phyloP scores from a whole-genome alignment of 2,113 vertebrate species.

The Pangasianodon gigas region DNA sequence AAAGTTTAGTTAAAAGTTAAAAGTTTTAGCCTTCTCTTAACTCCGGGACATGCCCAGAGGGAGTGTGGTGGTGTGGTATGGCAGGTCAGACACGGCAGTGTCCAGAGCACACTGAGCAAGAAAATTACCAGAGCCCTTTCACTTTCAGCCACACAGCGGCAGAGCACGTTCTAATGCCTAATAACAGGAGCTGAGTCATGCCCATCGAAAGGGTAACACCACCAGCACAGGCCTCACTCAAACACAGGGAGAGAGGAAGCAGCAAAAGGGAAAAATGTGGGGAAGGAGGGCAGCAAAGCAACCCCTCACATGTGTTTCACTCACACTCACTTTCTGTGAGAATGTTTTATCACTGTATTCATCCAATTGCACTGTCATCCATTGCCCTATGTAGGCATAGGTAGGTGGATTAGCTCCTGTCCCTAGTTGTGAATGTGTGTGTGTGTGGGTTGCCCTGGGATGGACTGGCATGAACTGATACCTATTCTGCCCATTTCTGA shows the following conservation, averaged over 20 bases:
- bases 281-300: neutral
- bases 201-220: neutral
- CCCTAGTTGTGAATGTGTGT: neutral
- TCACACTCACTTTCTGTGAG: neutral
- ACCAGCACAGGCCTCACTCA: neutral
- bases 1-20: neutral
- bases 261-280: neutral
- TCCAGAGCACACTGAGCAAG: constrained; percentile 35
- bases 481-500: neutral
- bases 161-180: neutral
- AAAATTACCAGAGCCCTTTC: neutral
- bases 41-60: constrained; percentile 31
- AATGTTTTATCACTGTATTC: neutral
- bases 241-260: neutral
- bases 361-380: neutral
- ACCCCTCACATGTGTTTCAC: neutral
- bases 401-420: neutral
- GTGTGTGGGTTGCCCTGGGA: neutral
- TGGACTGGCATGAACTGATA: neutral
- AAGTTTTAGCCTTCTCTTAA: neutral
- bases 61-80: constrained; percentile 13
- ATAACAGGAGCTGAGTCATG: neutral
- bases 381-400: neutral
- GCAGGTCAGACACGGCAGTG: constrained; percentile 6
- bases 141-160: constrained; percentile 4